These are phyloP conservation scores for Gymnosoma rotundatum DNA, from an alignment of 2,888 invertebrate species.

Conservation along the genomic window DNA sequence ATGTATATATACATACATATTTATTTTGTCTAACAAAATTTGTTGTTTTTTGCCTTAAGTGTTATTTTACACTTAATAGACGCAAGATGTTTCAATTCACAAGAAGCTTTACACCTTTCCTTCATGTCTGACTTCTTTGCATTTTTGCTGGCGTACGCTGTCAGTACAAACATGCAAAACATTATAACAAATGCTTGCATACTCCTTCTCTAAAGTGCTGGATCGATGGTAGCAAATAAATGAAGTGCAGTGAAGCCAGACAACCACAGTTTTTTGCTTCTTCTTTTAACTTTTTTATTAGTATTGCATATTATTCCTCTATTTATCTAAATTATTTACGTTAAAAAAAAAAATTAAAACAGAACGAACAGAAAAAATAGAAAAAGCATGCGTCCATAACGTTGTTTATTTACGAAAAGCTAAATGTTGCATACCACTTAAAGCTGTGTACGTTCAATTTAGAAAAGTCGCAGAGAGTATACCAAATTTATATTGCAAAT, in stretches of 20 bases:
- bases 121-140: conserved; percentile 62
- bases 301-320: not conserved
- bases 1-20: not conserved
- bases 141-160: conserved; percentile 39
- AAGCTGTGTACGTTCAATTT: not conserved
- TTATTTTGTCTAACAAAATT: conserved; percentile 39
- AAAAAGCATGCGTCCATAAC: conserved; percentile 42
- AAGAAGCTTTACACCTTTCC: conserved; percentile 72
- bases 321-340: conserved; percentile 30
- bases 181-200: conserved; percentile 18
- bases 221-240: conserved; percentile 31
- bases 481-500: too few relatives aligned
- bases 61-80: conserved; percentile 75
- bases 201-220: conserved; percentile 1
- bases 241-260: conserved; percentile 52
- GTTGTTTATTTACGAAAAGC: conserved; percentile 50
- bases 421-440: conserved; percentile 39
- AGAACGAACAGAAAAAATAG: not conserved
- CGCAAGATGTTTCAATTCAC: conserved; percentile 75
- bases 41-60: conserved; percentile 43
- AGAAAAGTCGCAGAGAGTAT: too few relatives aligned
- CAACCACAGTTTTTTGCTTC: conserved; percentile 15
- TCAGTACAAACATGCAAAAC: conserved; percentile 57
- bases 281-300: not conserved
- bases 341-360: too few relatives aligned